phyloP scores from a whole-genome alignment of 2,888 invertebrate genomes.

The Chironomus tentans region DNA sequence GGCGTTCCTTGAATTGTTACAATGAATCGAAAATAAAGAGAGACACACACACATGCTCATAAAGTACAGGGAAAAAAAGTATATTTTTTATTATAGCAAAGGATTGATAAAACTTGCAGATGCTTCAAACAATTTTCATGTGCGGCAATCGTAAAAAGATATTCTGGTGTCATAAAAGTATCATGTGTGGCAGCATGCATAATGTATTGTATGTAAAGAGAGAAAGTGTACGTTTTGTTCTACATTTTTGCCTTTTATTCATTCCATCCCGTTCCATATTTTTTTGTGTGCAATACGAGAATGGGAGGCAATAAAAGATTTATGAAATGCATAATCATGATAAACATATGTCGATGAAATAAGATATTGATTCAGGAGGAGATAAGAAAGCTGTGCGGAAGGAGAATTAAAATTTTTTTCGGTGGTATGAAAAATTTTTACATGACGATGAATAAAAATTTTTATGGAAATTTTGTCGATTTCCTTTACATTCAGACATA shows the following conservation, averaged over 20 bases:
- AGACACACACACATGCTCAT: background rate
- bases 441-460: no score
- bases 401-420: no score
- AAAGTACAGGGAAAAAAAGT: background rate
- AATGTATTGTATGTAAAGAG: background rate
- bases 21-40: background rate
- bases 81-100: slow-evolving; percentile 7
- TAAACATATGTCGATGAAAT: slow-evolving; percentile 4
- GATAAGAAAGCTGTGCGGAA: no score
- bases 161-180: slow-evolving; percentile 13
- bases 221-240: no score
- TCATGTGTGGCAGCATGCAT: slow-evolving; percentile 9
- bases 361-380: background rate
- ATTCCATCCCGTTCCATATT: background rate
- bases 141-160: slow-evolving; percentile 21
- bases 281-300: background rate
- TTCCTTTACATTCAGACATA: no score
- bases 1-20: background rate
- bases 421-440: no score
- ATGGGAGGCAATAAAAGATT: slow-evolving; percentile 2
- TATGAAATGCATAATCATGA: slow-evolving; percentile 10
- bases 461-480: no score
- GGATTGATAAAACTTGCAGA: slow-evolving; percentile 24
- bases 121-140: background rate
- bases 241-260: no score